Evolutionary conservation across 2,888 invertebrate genomes (phyloP).

Genomic region (Lamproptera curius): DNA sequence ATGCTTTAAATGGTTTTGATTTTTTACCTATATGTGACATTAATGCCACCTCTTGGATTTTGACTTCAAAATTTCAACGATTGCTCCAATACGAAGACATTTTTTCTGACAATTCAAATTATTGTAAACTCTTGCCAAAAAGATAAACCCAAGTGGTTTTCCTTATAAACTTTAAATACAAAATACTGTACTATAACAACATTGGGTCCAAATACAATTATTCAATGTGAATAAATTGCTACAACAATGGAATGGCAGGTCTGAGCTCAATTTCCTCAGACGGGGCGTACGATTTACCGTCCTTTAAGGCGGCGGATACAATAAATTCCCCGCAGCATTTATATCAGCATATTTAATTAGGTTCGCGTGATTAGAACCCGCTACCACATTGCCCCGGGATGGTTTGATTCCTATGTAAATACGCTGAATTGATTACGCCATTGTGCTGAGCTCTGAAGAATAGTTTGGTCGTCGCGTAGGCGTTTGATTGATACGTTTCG

Average conservation of each 20-base stretch:
- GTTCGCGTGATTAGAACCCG: constrained; percentile 41
- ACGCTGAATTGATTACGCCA: constrained; percentile 15
- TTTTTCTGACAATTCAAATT: too few species aligned
- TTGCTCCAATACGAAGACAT: too few species aligned
- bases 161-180: too few species aligned
- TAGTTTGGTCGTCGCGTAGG: not conserved
- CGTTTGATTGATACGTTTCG: not conserved
- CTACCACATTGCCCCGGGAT: constrained; percentile 36
- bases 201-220: not conserved
- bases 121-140: too few species aligned
- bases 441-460: constrained; percentile 7
- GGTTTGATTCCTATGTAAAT: constrained; percentile 18
- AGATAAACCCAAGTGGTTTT: too few species aligned
- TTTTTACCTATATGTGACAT: too few species aligned
- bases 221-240: not conserved
- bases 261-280: not conserved
- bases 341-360: constrained; percentile 38
- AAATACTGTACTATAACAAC: too few species aligned
- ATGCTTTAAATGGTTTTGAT: too few species aligned
- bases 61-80: too few species aligned
- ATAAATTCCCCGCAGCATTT: constrained; percentile 29
- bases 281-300: not conserved
- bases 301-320: constrained; percentile 20
- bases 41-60: too few species aligned
- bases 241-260: constrained; percentile 1